Base-by-base conservation (phyloP, 1,140 invertebrate species). In the Diabrotica undecimpunctata region DNA sequence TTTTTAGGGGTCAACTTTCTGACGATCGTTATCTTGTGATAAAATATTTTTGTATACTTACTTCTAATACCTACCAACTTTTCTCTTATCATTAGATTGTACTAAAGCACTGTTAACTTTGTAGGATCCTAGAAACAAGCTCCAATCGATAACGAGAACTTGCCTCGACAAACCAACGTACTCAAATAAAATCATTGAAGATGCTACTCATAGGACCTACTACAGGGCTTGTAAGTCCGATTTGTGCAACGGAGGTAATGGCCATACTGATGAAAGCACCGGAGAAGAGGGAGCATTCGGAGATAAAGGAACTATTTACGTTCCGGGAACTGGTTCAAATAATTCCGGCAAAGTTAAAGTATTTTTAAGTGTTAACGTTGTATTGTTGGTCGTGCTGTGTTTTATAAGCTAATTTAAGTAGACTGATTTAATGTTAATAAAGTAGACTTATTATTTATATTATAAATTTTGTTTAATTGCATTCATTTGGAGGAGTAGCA, bases 291-390 rank as follows among this genome's bases (percentile, higher is more conserved):
- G 55, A 9, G 51, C 36, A 65, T 61, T 67, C 37, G 68, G 68
- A 13, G 68, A 70, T 36, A 70, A 70, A 63, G 65, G 62, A 4
- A 67, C 63, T n/a, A 67, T 70, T 56, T 64, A 61, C n/a, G 60
- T 51, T 12, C 67, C 67, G 25, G 67, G 67, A 37, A 66, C 39
- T 36, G 67, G 54, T 7, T 13, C 11, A 56, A 62, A 36, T 14
- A 37, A 7, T 25, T 50, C 14, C 11, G n/a, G 6, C 9, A 9
- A n/a, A 7, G 12, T 54, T 13, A 46, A 12, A 51, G 39, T 60
- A 8, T 25, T 37, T 46, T 12, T 60, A 10, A 5, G n/a, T n/a
- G 13, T 60, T 11, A 7, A n/a, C 7, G 7, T 60, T 46, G 7
- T 60, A 14, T 46, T 46, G 37, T 38, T 8, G 6, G 7, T 60